These are phyloP conservation scores for Eristalis intricaria DNA, from an alignment of 2,888 invertebrate species.

Conservation along the genomic window DNA sequence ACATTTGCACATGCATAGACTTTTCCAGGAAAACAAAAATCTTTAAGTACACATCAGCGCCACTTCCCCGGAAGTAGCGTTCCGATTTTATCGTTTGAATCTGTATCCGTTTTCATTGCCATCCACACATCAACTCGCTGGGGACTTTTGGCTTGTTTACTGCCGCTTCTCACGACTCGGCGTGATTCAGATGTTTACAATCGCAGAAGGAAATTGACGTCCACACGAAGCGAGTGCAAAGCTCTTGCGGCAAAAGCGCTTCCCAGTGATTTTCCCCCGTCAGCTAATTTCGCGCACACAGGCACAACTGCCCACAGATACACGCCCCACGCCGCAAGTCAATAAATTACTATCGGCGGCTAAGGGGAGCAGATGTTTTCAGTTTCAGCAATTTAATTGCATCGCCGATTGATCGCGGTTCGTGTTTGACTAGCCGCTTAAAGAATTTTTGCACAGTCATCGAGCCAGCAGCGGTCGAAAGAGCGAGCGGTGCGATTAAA, in stretches of 20 bases:
- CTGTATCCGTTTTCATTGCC: slow-evolving; percentile 18
- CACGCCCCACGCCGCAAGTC: neutral
- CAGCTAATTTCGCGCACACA: neutral
- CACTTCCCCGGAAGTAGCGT: neutral
- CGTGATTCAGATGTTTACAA: slow-evolving; percentile 25
- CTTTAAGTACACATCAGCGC: neutral
- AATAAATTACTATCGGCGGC: neutral
- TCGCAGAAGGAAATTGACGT: neutral
- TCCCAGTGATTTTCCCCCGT: neutral
- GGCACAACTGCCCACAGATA: neutral
- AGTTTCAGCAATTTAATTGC: neutral
- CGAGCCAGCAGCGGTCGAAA: neutral
- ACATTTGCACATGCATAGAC: neutral
- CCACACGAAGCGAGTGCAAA: neutral
- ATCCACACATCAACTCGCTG: neutral
- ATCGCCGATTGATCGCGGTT: neutral
- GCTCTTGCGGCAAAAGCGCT: neutral
- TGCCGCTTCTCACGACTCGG: neutral
- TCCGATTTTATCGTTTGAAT: neutral
- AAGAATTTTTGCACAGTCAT: neutral
- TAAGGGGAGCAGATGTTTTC: neutral
- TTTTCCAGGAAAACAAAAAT: neutral
- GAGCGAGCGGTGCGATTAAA: neutral
- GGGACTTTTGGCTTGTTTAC: slow-evolving; percentile 12
- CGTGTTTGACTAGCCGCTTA: neutral